Percentiles rank a stretch among this genome's conserved stretches.
phyloP scores from a whole-genome alignment of 2,888 invertebrate genomes.

The Agrochola lychnidis region DNA sequence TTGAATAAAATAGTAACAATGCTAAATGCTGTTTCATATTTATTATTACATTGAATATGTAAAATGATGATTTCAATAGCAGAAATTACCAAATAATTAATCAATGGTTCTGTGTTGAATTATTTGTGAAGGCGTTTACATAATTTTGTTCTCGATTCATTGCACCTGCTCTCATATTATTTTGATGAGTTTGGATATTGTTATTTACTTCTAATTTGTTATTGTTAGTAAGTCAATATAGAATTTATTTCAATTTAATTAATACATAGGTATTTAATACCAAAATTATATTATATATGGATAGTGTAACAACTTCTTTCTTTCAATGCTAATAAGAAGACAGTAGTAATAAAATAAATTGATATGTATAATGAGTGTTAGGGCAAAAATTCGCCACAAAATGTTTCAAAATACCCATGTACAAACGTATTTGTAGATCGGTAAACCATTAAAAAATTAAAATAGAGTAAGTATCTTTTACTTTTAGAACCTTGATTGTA shows the following conservation, averaged over 20 bases:
- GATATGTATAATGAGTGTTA: constrained; percentile 84
- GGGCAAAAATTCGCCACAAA: constrained; percentile 81
- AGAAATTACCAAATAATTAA: neutral
- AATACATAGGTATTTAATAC: constrained; percentile 72
- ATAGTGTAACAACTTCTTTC: constrained; percentile 48
- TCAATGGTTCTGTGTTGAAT: neutral
- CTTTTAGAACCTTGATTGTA: neutral
- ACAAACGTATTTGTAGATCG: constrained; percentile 88
- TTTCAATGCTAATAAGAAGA: constrained; percentile 59
- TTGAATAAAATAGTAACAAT: constrained; percentile 19
- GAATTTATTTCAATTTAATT: constrained; percentile 61
- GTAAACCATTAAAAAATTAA: constrained; percentile 79
- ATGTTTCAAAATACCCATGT: constrained; percentile 84
- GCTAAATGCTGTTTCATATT: neutral
- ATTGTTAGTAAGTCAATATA: constrained; percentile 54
- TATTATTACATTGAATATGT: neutral
- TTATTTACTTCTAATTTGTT: constrained; percentile 55
- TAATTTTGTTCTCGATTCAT: constrained; percentile 1
- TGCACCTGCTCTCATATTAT: constrained; percentile 14
- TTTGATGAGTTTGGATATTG: constrained; percentile 38
- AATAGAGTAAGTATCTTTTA: neutral
- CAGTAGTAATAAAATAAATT: constrained; percentile 72
- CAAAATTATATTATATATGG: constrained; percentile 57
- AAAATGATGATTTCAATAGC: constrained; percentile 23
- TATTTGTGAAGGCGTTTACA: neutral